Conservation (phyloP, 1,140 invertebrate species). For the Drosophila ficusphila region DNA sequence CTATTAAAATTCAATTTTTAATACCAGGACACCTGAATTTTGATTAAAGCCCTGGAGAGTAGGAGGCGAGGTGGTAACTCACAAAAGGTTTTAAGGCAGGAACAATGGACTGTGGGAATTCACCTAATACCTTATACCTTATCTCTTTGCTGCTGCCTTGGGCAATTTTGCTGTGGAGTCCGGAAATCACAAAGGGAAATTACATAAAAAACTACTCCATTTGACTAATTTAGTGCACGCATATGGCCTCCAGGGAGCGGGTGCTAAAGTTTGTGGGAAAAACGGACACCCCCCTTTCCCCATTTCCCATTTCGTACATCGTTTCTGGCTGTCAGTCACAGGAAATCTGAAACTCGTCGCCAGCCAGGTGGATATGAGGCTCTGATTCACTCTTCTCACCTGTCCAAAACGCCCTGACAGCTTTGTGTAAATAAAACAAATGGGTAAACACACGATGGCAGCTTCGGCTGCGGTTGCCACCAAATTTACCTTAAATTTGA, state of each 20-base stretch:
- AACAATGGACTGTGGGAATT: slow-evolving; percentile 11
- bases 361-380: slow-evolving; percentile 4
- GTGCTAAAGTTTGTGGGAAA: slow-evolving; percentile 10
- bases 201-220: slow-evolving; percentile 63
- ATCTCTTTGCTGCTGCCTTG: slow-evolving; percentile 12
- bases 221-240: slow-evolving; percentile 50
- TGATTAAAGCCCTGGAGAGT: not conserved
- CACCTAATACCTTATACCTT: too few relatives aligned
- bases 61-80: not conserved
- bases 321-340: slow-evolving; percentile 34
- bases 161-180: slow-evolving; percentile 5
- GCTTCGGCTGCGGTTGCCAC: slow-evolving; percentile 61
- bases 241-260: slow-evolving; percentile 12
- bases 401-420: slow-evolving; percentile 53
- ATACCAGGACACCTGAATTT: not conserved
- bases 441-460: slow-evolving; percentile 49
- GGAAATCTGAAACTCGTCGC: slow-evolving; percentile 21
- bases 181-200: slow-evolving; percentile 54
- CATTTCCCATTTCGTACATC: too few relatives aligned
- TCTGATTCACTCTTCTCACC: not conserved
- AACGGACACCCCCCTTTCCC: not conserved
- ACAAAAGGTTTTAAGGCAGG: slow-evolving; percentile 8
- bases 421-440: slow-evolving; percentile 78
- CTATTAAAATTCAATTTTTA: not conserved
- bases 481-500: slow-evolving; percentile 80